These are phyloP conservation scores for Uloborus diversus DNA, from an alignment of 1,140 invertebrate genomes.

Conservation along the genomic window DNA sequence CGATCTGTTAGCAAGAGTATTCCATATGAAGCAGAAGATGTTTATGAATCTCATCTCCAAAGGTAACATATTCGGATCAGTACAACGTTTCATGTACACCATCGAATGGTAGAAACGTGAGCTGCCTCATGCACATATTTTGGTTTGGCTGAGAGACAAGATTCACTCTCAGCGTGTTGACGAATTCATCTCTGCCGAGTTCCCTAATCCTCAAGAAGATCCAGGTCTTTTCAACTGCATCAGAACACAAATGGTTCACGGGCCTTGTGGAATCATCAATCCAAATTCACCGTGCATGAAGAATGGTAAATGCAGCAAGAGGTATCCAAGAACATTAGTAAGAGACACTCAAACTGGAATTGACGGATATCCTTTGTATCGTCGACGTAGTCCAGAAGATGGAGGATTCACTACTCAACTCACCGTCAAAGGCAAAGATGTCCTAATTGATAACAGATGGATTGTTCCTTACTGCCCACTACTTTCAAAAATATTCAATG, in stretches of 20 bases:
- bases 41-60: background rate
- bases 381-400: background rate
- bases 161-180: background rate
- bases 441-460: conserved; percentile 21
- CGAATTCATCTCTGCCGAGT: conserved; percentile 44
- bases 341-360: conserved; percentile 4
- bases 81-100: background rate
- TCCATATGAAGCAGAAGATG: background rate
- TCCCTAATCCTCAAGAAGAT: conserved; percentile 30
- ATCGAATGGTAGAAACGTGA: background rate
- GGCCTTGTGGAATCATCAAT: conserved; percentile 57
- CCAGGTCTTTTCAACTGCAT: conserved; percentile 49
- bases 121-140: background rate
- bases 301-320: conserved; percentile 56
- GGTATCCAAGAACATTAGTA: conserved; percentile 29
- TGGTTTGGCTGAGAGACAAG: conserved; percentile 6
- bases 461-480: conserved; percentile 59
- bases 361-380: conserved; percentile 45
- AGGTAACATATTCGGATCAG: background rate
- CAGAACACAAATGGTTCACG: conserved; percentile 58
- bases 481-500: conserved; percentile 67
- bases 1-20: conserved; percentile 7
- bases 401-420: background rate
- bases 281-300: conserved; percentile 59
- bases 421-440: background rate